Base-by-base conservation (phyloP, 2,113 vertebrate genomes). In the Ifrita kowaldi region DNA sequence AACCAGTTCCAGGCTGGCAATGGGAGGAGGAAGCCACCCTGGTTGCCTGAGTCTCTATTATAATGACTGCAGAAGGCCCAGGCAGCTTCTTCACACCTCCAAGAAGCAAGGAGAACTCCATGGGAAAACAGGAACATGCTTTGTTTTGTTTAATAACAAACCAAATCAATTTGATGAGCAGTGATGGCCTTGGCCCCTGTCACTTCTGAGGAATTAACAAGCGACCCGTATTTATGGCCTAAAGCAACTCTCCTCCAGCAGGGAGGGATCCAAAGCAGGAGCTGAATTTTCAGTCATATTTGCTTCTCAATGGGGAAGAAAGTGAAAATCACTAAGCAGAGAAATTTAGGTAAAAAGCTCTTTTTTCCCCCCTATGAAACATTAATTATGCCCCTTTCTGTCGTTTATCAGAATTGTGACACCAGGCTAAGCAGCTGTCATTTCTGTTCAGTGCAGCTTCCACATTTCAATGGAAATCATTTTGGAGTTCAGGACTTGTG, bases 101-200 rank as follows among this genome's bases (percentile, higher is more conserved):
- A 64, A 11, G 64, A 44, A 73, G 84, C 46, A 18, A 42, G 2
- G 17, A 49, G 37, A 57, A 27, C 65, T 92, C 91, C 37, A 7
- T 18, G 46, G 89, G 67, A 73, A 93, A 84, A 85, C 16, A 59
- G 74, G 26, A 95, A 78, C 44, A 77, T 1, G 1, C 13, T 86
- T 90, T 63, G 81, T 91, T 96, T 96, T 87, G 81, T 96, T 97
- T 93, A 93, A 88, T 94, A 95, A 93, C 81, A 89, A 96, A 95
- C 69, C 91, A 94, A 95, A 95, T 90, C 89, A 82, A 64, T 90
- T 33, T 95, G 64, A 96, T 93, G 85, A 97, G 92, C 87, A 84
- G 47, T 3, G 91, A 88, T 65, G 84, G 93, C 84, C 84, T 84
- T 33, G 64, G 91, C 84, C 92, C 41, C 57, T 3, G 13, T 96